A percentile compares a stretch with the other conserved stretches of the same genome.
Conservation (phyloP, 2,113 vertebrate genomes). For the Panthera uncia region DNA sequence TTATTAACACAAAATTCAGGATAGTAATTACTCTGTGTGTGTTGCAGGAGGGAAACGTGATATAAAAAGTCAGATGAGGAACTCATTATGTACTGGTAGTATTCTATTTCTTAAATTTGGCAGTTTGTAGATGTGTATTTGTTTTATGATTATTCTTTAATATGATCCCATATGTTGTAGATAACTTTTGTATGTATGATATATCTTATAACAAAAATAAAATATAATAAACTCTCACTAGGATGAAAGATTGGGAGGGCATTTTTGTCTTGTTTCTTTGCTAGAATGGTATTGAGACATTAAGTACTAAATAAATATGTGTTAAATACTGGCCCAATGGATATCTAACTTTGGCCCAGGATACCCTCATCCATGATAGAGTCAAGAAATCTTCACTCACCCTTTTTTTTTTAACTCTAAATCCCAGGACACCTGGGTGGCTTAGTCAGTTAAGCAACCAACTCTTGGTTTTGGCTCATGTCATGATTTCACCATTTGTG, state of each 20-base stretch:
- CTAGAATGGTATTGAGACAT: neutral
- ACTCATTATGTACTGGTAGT: neutral
- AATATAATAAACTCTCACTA: neutral
- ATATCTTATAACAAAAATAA: conserved; percentile 24
- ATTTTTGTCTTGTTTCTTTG: conserved; percentile 8
- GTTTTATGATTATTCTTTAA: conserved; percentile 16
- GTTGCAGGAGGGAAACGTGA: neutral
- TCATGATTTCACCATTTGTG: too few relatives aligned
- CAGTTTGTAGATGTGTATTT: neutral
- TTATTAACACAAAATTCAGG: conserved; percentile 12
- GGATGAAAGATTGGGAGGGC: neutral
- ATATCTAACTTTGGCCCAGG: neutral
- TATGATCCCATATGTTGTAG: neutral
- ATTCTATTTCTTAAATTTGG: neutral
- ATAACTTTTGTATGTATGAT: neutral
- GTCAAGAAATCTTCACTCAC: neutral
- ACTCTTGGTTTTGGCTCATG: too few relatives aligned
- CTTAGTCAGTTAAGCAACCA: too few relatives aligned
- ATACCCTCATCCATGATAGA: neutral
- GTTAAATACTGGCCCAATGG: neutral
- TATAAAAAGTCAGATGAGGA: neutral
- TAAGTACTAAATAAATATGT: neutral
- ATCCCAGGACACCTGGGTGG: neutral
- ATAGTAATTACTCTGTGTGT: neutral
- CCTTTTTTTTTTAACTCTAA: neutral